These are phyloP conservation scores for Stichopus horrens DNA, from an alignment of 53 echinoderm and acorn worm genomes.

Conservation along the genomic window DNA sequence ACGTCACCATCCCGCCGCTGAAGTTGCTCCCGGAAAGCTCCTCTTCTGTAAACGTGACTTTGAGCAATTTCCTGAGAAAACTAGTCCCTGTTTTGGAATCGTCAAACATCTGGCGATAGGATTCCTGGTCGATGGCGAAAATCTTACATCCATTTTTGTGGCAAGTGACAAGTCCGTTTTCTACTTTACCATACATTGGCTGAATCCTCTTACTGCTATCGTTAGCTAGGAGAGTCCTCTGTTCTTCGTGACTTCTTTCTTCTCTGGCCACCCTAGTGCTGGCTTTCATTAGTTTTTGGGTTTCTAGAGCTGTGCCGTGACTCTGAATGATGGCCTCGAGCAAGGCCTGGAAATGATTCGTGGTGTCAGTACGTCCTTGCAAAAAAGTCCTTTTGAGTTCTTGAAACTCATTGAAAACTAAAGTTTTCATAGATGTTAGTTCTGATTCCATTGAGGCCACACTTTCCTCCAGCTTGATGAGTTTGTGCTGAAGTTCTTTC, in stretches of 20 bases:
- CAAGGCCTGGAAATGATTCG: background rate
- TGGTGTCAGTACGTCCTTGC: background rate
- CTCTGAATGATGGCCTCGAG: background rate
- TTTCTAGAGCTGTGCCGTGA: background rate
- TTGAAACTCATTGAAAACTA: background rate
- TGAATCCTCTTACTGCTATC: slow-evolving; percentile 6
- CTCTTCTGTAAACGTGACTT: background rate
- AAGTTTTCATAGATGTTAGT: background rate
- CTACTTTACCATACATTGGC: background rate
- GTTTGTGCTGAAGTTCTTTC: background rate
- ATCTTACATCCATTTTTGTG: background rate
- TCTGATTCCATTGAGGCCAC: background rate
- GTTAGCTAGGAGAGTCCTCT: background rate
- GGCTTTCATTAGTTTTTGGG: background rate
- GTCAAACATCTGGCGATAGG: background rate
- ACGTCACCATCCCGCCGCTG: background rate
- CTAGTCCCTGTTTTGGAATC: slow-evolving; percentile 7
- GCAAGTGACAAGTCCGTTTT: slow-evolving; percentile 5
- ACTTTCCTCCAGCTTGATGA: background rate
- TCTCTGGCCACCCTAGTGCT: background rate
- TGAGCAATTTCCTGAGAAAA: slow-evolving; percentile 8
- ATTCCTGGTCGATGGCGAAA: background rate
- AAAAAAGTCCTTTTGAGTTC: background rate
- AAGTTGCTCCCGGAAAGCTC: slow-evolving; percentile 18
- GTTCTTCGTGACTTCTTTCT: background rate